Conservation (phyloP, 2,888 invertebrate genomes). For the Pristionchus japonicus region DNA sequence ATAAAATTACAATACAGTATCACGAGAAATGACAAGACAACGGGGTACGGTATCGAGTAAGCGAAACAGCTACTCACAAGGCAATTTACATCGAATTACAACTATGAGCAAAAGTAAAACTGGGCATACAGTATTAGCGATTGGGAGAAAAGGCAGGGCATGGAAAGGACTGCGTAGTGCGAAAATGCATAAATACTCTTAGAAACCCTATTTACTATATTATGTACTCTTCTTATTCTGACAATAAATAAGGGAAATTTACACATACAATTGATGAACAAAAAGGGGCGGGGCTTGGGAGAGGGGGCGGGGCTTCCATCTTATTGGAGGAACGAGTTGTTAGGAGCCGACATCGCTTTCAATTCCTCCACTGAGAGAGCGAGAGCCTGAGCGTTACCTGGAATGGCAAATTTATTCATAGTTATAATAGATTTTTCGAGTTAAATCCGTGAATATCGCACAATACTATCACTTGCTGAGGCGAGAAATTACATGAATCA, state of each 20-base stretch:
- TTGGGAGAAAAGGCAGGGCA: conserved; percentile 5
- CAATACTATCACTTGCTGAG: no score
- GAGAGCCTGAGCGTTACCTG: conserved; percentile 59
- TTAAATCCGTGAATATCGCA: no score
- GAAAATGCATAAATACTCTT: background rate
- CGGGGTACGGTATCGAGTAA: conserved; percentile 34
- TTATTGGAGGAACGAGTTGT: conserved; percentile 46
- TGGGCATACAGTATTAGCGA: no score
- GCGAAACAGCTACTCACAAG: background rate
- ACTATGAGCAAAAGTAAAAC: background rate
- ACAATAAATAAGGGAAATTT: conserved; percentile 16
- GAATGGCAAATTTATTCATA: no score
- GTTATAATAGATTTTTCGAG: no score
- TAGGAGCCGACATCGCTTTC: conserved; percentile 41
- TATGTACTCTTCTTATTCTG: background rate
- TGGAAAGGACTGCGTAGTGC: background rate
- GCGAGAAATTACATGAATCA: no score
- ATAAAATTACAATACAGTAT: conserved; percentile 15
- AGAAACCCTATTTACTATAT: conserved; percentile 6
- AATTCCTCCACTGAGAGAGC: conserved; percentile 58
- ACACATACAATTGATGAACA: background rate
- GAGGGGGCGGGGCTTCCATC: background rate
- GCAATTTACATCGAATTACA: background rate
- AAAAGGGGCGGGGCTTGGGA: background rate
- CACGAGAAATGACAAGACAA: conserved; percentile 35